Percentiles rank a stretch among this genome's conserved stretches.
These are phyloP conservation scores for Saturnia japonica DNA, from an alignment of 2,888 invertebrate genomes.

Conservation along the genomic window DNA sequence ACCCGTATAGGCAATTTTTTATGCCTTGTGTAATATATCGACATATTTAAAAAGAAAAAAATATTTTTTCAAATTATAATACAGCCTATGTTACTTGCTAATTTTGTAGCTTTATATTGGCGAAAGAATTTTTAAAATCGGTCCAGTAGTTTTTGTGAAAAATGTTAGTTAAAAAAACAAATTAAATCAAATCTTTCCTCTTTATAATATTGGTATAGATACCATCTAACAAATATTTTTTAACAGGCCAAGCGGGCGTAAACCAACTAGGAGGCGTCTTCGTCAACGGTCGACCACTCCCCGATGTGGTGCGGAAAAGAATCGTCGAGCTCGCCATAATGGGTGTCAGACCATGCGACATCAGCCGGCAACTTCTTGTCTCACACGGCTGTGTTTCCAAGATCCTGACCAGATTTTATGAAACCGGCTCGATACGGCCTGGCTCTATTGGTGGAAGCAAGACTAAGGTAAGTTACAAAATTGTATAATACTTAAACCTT, in stretches of 20 bases:
- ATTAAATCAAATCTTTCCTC: too few species aligned
- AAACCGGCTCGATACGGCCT: conserved; percentile 97
- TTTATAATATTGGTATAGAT: background rate
- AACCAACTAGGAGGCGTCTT: conserved; percentile 98
- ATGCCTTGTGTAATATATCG: too few species aligned
- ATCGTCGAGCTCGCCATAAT: conserved; percentile 97
- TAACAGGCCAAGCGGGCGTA: conserved; percentile 96
- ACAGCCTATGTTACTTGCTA: too few species aligned
- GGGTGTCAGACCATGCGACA: conserved; percentile 98
- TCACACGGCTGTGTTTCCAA: conserved; percentile 99
- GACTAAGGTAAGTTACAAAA: conserved; percentile 87
- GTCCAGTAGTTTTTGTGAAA: too few species aligned
- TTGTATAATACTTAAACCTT: background rate
- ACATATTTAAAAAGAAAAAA: too few species aligned
- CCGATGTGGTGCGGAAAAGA: conserved; percentile 95
- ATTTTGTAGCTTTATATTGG: too few species aligned
- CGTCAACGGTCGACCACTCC: conserved; percentile 98
- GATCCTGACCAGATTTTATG: conserved; percentile 97
- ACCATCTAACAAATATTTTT: background rate
- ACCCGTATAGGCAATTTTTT: too few species aligned
- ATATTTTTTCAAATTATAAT: too few species aligned
- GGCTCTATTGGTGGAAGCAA: conserved; percentile 97
- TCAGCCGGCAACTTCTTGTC: conserved; percentile 96
- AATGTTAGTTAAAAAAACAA: too few species aligned
- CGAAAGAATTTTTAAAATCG: too few species aligned